phyloP scores from a whole-genome alignment of 2,113 vertebrate species.

The Agapornis roseicollis region DNA sequence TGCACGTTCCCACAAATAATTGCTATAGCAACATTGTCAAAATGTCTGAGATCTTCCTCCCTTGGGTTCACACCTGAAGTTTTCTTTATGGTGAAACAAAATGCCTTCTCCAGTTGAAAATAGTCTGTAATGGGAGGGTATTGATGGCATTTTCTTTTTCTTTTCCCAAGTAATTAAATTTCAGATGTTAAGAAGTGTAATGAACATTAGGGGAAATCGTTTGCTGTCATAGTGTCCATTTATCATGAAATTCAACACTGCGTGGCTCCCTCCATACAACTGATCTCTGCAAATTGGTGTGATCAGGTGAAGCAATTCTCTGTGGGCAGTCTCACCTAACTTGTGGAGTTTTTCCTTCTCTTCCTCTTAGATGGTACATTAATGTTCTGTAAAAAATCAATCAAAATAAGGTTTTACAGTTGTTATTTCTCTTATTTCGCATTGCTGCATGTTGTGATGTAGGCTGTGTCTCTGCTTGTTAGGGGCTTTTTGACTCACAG shows the following conservation, averaged over 20 bases:
- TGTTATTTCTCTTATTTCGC: not conserved
- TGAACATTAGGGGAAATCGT: not conserved
- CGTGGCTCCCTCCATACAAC: not conserved
- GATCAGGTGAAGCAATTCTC: conserved; percentile 19
- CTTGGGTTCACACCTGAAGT: conserved; percentile 66
- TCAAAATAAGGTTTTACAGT: not conserved
- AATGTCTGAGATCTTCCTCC: conserved; percentile 66
- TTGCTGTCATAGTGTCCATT: conserved; percentile 28
- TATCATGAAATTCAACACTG: not conserved
- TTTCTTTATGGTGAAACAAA: conserved; percentile 67
- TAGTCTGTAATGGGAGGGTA: not conserved
- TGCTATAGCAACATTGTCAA: conserved; percentile 73
- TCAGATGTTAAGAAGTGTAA: conserved; percentile 53
- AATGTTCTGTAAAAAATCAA: conserved; percentile 5
- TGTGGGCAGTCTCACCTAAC: not conserved
- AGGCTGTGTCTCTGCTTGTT: not conserved
- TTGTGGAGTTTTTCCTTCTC: not conserved
- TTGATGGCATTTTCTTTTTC: conserved; percentile 11
- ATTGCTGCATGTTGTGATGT: not conserved
- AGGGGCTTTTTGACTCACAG: not conserved
- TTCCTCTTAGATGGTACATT: not conserved
- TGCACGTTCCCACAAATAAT: conserved; percentile 65
- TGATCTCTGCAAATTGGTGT: conserved; percentile 17
- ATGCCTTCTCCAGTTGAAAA: conserved; percentile 59
- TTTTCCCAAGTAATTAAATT: conserved; percentile 50